Conservation (phyloP, 2,113 vertebrate species). For the Pseudorectes ferrugineus region DNA sequence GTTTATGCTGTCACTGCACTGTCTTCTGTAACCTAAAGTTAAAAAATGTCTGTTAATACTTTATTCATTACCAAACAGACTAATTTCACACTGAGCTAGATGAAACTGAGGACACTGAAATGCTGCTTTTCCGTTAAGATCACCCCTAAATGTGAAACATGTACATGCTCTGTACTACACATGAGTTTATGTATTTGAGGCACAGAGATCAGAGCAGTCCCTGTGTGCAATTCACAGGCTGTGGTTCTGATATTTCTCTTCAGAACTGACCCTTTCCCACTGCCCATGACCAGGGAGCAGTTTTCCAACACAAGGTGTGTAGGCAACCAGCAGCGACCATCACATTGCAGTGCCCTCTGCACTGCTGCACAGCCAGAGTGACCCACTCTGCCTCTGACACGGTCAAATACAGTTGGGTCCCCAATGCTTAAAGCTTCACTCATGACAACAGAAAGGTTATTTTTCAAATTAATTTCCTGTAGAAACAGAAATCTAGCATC, state of each 20-base stretch:
- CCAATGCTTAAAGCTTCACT: not conserved
- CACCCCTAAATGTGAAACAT: not conserved
- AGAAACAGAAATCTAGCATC: not conserved
- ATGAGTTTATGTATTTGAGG: not conserved
- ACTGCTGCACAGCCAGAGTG: not conserved
- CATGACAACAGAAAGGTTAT: not conserved
- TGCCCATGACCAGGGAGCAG: accelerated
- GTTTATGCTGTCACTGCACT: slow-evolving; percentile 32
- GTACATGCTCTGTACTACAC: not conserved
- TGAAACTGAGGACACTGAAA: not conserved
- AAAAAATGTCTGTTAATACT: not conserved
- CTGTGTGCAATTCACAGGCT: not conserved
- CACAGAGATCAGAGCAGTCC: not conserved
- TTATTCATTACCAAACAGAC: not conserved
- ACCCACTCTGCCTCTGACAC: not conserved
- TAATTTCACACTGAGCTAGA: not conserved
- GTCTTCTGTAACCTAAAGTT: slow-evolving; percentile 57
- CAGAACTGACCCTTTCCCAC: not conserved
- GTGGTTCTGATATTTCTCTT: not conserved
- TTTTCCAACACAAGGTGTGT: not conserved
- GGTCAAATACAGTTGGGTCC: not conserved
- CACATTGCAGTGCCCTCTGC: not conserved
- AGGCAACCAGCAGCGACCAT: not conserved
- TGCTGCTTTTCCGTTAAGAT: not conserved
- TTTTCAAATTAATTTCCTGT: not conserved